Evolutionary conservation across 2,797 vertebrate species (phyloP).

Genomic region (Platyrinchus mystaceus): DNA sequence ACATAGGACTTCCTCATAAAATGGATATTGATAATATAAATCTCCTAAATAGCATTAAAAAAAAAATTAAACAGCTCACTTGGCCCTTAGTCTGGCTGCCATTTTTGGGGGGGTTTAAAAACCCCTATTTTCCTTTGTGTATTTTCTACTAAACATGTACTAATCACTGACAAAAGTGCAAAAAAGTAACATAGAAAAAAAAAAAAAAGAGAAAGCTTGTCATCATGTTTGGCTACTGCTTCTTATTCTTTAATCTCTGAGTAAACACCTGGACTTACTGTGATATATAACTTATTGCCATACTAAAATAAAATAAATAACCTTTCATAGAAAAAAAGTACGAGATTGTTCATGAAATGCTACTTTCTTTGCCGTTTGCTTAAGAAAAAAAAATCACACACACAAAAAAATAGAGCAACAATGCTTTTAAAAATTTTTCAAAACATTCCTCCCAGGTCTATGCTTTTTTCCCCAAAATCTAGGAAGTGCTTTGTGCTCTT

Average conservation of each 20-base stretch:
- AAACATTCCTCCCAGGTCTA: background rate
- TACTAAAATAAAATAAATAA: background rate
- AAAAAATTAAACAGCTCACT: background rate
- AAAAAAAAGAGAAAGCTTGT: background rate
- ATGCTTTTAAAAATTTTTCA: background rate
- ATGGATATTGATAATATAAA: background rate
- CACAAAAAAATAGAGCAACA: background rate
- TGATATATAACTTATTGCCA: background rate
- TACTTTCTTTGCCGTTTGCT: background rate
- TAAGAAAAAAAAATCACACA: background rate
- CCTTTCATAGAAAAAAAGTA: background rate
- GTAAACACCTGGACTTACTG: background rate
- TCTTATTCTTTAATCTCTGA: background rate
- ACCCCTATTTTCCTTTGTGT: background rate
- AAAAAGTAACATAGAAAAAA: background rate
- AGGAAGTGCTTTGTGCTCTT: background rate
- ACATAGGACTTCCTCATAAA: background rate
- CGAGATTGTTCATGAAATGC: background rate
- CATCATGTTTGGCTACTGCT: background rate
- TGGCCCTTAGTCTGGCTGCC: background rate
- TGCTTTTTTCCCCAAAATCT: background rate
- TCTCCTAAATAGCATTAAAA: background rate
- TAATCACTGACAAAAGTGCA: background rate
- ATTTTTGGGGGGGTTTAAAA: background rate
- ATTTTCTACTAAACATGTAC: background rate